phyloP scores from a whole-genome alignment of 2,888 invertebrate species.

The Nomada flava region DNA sequence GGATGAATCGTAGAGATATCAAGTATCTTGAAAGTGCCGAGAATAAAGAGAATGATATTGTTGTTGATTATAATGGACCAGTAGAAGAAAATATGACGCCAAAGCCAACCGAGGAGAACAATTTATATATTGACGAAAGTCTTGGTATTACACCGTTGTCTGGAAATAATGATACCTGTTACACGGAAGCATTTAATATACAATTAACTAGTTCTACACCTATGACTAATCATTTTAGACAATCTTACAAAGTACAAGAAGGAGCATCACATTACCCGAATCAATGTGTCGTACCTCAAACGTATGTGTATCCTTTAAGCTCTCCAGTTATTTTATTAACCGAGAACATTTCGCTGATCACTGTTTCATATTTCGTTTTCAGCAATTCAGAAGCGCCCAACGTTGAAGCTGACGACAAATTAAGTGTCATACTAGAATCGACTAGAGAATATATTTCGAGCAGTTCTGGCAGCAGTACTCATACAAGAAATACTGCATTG shows the following conservation, averaged over 20 bases:
- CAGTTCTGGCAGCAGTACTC: constrained; percentile 78
- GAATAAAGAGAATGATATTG: constrained; percentile 81
- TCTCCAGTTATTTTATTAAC: constrained; percentile 12
- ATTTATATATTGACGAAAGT: constrained; percentile 79
- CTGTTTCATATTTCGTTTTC: constrained; percentile 18
- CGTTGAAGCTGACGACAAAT: constrained; percentile 80
- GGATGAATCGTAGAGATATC: constrained; percentile 81
- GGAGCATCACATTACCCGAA: constrained; percentile 70
- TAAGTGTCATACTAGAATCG: constrained; percentile 88
- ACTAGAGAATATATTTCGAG: constrained; percentile 87
- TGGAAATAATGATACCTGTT: constrained; percentile 79
- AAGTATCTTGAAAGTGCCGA: constrained; percentile 82
- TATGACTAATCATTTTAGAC: constrained; percentile 80
- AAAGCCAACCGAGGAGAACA: constrained; percentile 73
- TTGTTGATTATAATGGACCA: constrained; percentile 77
- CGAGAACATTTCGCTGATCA: too few relatives aligned
- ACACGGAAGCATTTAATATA: constrained; percentile 79
- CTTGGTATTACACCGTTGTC: constrained; percentile 78
- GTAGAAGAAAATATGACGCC: constrained; percentile 73
- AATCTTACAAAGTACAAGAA: constrained; percentile 70
- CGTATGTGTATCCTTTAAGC: constrained; percentile 61
- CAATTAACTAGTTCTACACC: constrained; percentile 81
- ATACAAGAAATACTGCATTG: constrained; percentile 75
- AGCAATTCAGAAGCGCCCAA: constrained; percentile 65
- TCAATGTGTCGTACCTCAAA: constrained; percentile 64